Evolutionary conservation across 1,140 invertebrate genomes (phyloP).

Genomic region (Cydia splendana): DNA sequence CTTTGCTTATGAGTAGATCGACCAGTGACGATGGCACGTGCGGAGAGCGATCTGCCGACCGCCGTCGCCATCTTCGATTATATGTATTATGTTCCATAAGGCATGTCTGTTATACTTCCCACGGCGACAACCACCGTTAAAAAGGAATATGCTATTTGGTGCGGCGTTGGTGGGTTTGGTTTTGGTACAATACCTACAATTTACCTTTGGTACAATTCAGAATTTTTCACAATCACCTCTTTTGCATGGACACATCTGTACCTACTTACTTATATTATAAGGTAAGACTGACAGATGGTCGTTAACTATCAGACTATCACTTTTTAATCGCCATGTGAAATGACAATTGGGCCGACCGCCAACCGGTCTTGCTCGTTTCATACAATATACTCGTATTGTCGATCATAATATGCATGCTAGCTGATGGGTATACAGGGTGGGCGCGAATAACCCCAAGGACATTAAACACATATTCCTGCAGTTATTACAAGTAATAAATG

Average conservation of each 20-base stretch:
- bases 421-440: neutral
- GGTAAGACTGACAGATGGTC: constrained; percentile 41
- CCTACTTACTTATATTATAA: neutral
- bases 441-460: no score
- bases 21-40: constrained; percentile 22
- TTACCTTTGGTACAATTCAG: no score
- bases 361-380: constrained; percentile 49
- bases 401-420: neutral
- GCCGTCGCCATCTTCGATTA: neutral
- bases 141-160: no score
- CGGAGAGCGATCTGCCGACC: constrained; percentile 14
- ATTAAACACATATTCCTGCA: no score
- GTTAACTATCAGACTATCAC: constrained; percentile 40
- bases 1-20: constrained; percentile 54
- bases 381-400: constrained; percentile 45
- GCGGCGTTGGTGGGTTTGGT: no score
- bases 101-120: neutral
- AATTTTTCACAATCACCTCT: neutral
- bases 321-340: constrained; percentile 43
- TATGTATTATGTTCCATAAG: neutral
- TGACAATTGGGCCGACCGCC: constrained; percentile 52
- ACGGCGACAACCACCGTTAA: neutral
- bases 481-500: no score
- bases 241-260: neutral
- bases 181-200: no score